phyloP scores from a whole-genome alignment of 2,797 vertebrate species.

The Mus minutoides region DNA sequence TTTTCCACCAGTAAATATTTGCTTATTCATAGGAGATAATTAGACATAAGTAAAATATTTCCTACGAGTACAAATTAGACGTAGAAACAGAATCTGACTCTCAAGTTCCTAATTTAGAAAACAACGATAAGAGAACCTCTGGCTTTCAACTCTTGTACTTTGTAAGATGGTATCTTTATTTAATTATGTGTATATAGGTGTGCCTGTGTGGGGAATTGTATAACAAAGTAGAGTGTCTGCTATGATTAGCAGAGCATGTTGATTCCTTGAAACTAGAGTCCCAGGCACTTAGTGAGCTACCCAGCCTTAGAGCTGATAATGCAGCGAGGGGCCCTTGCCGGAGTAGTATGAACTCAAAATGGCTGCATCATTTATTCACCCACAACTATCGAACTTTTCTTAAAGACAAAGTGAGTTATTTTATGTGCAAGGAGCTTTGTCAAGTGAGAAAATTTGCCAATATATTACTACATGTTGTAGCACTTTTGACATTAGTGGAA shows the following conservation, averaged over 20 bases:
- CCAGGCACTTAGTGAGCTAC: not conserved
- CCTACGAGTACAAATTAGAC: not conserved
- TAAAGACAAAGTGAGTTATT: not conserved
- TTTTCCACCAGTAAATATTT: not conserved
- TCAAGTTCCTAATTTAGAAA: not conserved
- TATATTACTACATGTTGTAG: not conserved
- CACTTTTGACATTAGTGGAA: not conserved
- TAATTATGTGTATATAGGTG: not conserved
- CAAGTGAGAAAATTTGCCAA: slow-evolving; percentile 34
- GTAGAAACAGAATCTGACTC: slow-evolving; percentile 19
- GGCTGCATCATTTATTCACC: not conserved
- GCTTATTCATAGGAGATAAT: not conserved
- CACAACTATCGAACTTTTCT: not conserved
- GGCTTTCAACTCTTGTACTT: not conserved
- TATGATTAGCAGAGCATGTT: not conserved
- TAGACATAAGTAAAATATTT: slow-evolving; percentile 20
- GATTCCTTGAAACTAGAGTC: not conserved
- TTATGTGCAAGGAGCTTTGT: not conserved
- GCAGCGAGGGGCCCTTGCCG: not conserved
- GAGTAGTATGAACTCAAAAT: not conserved
- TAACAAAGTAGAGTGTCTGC: not conserved
- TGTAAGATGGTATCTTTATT: not conserved
- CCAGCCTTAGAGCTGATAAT: not conserved
- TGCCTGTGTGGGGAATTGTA: not conserved
- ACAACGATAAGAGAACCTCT: not conserved